Conservation (phyloP, 2,888 invertebrate species). For the Chrysomela aeneicollis region DNA sequence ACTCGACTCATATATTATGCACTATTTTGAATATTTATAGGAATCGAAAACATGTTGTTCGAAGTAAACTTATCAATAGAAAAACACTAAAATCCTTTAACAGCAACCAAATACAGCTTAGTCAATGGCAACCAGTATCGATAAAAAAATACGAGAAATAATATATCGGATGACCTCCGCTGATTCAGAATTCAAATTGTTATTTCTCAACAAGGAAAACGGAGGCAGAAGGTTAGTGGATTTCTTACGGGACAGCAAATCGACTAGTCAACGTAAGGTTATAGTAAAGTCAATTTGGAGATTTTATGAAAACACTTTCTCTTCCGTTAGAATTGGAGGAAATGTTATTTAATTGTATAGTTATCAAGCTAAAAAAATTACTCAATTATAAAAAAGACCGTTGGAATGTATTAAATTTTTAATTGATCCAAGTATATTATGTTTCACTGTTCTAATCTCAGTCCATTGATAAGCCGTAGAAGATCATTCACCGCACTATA, state of each 20-base stretch:
- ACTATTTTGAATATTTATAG: background rate
- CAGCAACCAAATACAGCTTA: conserved; percentile 49
- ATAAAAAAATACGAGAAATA: conserved; percentile 53
- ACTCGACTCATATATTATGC: too few relatives aligned
- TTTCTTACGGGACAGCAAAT: conserved; percentile 47
- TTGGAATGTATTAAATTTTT: too few relatives aligned
- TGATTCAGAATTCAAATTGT: conserved; percentile 52
- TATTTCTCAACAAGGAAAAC: conserved; percentile 56
- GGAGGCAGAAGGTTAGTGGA: conserved; percentile 55
- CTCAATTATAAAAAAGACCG: too few relatives aligned
- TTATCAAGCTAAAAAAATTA: too few relatives aligned
- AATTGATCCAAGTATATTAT: too few relatives aligned
- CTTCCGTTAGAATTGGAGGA: too few relatives aligned
- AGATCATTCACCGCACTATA: conserved; percentile 13
- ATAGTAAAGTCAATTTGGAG: conserved; percentile 13
- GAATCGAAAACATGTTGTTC: background rate
- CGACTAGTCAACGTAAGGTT: conserved; percentile 17
- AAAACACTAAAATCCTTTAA: conserved; percentile 26
- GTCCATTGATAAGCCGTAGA: too few relatives aligned
- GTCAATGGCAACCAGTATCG: conserved; percentile 55
- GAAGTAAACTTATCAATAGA: conserved; percentile 11
- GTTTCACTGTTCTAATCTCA: too few relatives aligned
- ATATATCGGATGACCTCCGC: conserved; percentile 54
- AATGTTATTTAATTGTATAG: too few relatives aligned
- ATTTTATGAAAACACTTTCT: too few relatives aligned